Evolutionary conservation across 2,888 invertebrate species (phyloP).

Genomic region (Gymnosoma rotundatum): DNA sequence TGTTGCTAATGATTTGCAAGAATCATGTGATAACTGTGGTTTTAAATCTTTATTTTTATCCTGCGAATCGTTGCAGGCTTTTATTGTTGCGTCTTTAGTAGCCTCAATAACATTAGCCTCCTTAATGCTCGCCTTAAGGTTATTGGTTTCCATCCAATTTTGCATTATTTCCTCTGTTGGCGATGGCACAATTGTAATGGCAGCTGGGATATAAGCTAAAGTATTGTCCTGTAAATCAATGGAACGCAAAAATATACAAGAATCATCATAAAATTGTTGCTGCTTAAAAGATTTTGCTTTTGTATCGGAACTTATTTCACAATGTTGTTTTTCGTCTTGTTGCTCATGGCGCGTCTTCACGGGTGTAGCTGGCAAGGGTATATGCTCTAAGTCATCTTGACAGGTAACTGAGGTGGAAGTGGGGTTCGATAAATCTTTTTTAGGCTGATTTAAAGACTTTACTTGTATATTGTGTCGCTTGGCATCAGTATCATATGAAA

Average conservation of each 20-base stretch:
- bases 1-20: conserved; percentile 23
- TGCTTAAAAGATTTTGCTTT: conserved; percentile 64
- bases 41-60: conserved; percentile 60
- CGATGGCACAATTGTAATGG: conserved; percentile 74
- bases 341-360: background rate
- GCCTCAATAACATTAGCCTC: conserved; percentile 42
- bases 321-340: conserved; percentile 56
- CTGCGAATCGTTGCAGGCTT: background rate
- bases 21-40: conserved; percentile 3
- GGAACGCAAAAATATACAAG: conserved; percentile 77
- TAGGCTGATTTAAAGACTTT: conserved; percentile 45
- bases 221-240: conserved; percentile 76
- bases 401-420: background rate
- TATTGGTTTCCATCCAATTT: conserved; percentile 67
- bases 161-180: conserved; percentile 72
- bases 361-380: conserved; percentile 77
- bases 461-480: conserved; percentile 53
- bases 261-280: conserved; percentile 77
- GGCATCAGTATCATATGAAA: conserved; percentile 72
- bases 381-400: conserved; percentile 73
- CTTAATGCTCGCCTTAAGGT: conserved; percentile 61
- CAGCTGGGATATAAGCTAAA: conserved; percentile 74
- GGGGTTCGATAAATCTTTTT: background rate
- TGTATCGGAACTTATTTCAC: conserved; percentile 8
- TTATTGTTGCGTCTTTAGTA: background rate